Evolutionary conservation across 2,797 vertebrate species (phyloP).

Genomic region (Cyprinella venusta): DNA sequence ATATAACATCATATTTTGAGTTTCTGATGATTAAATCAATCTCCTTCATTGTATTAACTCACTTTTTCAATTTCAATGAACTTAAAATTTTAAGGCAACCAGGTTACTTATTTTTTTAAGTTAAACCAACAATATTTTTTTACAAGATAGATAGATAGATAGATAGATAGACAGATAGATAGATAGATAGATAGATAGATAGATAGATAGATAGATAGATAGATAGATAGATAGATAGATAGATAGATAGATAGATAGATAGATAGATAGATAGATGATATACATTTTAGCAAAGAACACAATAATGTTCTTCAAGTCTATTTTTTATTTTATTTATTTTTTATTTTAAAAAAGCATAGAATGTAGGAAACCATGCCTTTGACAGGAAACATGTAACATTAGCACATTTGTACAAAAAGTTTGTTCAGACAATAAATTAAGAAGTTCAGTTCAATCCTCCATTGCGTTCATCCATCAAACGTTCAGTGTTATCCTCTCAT

Average conservation of each 20-base stretch:
- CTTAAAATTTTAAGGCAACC: no score
- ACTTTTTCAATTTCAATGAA: no score
- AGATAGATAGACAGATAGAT: no score
- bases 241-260: neutral
- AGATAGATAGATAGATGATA: neutral
- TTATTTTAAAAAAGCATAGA: slow-evolving; percentile 54
- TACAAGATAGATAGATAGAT: no score
- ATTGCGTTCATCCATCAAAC: slow-evolving; percentile 17
- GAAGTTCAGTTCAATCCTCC: slow-evolving; percentile 21
- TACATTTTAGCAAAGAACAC: neutral
- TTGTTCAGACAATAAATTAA: slow-evolving; percentile 55
- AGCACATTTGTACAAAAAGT: slow-evolving; percentile 49
- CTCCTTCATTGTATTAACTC: no score
- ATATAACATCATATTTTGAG: no score
- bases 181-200: no score
- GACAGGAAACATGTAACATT: slow-evolving; percentile 62
- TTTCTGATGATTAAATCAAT: no score
- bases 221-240: neutral
- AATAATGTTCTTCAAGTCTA: neutral
- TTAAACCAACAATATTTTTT: no score
- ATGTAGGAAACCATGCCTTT: slow-evolving; percentile 49
- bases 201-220: neutral
- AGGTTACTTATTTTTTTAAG: no score
- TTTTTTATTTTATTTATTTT: neutral
- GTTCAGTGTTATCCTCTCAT: neutral